phyloP scores from a whole-genome alignment of 2,797 vertebrate genomes.

The Eupleurogrammus muticus region DNA sequence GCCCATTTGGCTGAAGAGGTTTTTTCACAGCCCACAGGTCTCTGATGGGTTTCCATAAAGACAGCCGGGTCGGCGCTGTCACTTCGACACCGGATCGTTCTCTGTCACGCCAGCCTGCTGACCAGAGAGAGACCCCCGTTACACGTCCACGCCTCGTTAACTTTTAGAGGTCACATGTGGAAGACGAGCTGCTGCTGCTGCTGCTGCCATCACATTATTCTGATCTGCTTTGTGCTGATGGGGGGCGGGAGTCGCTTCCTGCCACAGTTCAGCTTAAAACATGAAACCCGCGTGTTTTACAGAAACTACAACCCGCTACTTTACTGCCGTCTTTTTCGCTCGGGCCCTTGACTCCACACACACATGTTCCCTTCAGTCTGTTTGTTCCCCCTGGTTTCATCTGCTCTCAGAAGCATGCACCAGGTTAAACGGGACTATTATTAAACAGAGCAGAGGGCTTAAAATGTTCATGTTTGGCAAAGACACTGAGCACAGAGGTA shows the following conservation, averaged over 20 bases:
- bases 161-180: slow-evolving; percentile 65
- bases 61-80: slow-evolving; percentile 48
- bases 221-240: slow-evolving; percentile 27
- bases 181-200: slow-evolving; percentile 28
- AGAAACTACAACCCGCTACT: background rate
- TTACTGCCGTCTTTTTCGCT: slow-evolving; percentile 6
- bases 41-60: slow-evolving; percentile 73
- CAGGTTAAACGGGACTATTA: too few species aligned
- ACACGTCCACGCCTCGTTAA: slow-evolving; percentile 59
- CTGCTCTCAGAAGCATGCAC: too few species aligned
- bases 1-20: slow-evolving; percentile 63
- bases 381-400: too few species aligned
- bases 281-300: background rate
- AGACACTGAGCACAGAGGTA: too few species aligned
- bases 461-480: too few species aligned
- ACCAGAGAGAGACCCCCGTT: slow-evolving; percentile 65
- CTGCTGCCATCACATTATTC: slow-evolving; percentile 38
- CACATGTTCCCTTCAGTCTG: too few species aligned
- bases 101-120: slow-evolving; percentile 58
- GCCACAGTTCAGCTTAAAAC: slow-evolving; percentile 11
- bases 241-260: slow-evolving; percentile 13
- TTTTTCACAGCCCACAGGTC: slow-evolving; percentile 73
- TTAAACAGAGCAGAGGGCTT: too few species aligned
- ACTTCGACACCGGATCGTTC: slow-evolving; percentile 33
- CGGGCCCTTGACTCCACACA: too few species aligned